A percentile compares a stretch with the other conserved stretches of the same genome.
phyloP scores from a whole-genome alignment of 2,888 invertebrate species.

The Acrobasis repandana region DNA sequence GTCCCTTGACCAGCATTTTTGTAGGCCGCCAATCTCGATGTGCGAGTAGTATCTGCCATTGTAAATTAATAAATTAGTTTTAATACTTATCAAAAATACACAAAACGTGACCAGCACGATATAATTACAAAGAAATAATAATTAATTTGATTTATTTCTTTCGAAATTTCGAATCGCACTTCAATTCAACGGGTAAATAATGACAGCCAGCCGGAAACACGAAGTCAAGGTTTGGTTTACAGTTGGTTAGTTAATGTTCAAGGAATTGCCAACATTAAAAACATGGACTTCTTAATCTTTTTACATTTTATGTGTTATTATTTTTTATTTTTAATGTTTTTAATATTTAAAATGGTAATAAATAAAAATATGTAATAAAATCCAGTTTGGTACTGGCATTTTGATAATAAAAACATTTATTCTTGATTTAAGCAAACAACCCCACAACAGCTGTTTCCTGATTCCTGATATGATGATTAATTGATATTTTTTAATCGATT shows the following conservation, averaged over 20 bases:
- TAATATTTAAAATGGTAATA: too few relatives aligned
- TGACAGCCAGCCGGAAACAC: conserved; percentile 15
- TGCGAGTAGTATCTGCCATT: conserved; percentile 85
- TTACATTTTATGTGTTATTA: not conserved
- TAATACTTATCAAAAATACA: not conserved
- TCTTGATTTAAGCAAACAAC: too few relatives aligned
- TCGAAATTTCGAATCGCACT: conserved; percentile 1
- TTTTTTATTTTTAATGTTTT: not conserved
- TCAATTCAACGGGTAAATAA: not conserved
- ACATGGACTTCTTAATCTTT: not conserved
- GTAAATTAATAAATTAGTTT: conserved; percentile 32
- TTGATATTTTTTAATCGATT: too few relatives aligned
- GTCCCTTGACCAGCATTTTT: conserved; percentile 90
- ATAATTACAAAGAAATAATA: not conserved
- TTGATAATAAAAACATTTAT: too few relatives aligned
- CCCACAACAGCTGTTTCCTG: too few relatives aligned
- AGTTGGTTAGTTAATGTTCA: too few relatives aligned
- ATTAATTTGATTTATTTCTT: not conserved
- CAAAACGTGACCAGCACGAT: conserved; percentile 7
- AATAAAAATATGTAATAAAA: too few relatives aligned
- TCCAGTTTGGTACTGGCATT: too few relatives aligned
- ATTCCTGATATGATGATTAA: too few relatives aligned
- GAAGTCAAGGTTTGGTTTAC: too few relatives aligned
- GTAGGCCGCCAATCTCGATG: conserved; percentile 86
- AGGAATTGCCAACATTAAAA: conserved; percentile 1